These are phyloP conservation scores for Adoxophyes honmai DNA, from an alignment of 1,140 invertebrate genomes.

Conservation along the genomic window DNA sequence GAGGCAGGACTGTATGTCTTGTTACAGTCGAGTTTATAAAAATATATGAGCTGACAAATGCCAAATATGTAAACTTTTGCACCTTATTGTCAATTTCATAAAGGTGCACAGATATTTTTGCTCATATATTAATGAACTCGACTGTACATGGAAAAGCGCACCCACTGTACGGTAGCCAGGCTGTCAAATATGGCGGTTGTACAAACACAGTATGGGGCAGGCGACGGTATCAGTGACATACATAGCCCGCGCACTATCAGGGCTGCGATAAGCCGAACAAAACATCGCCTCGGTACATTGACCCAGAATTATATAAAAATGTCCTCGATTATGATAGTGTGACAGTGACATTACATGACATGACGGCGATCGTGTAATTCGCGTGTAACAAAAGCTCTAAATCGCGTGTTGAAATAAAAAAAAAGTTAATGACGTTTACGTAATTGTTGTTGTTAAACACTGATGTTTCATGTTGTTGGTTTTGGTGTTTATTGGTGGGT, in stretches of 20 bases:
- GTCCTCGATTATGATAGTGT: conserved; percentile 66
- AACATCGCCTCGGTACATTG: conserved; percentile 71
- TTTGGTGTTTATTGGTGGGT: too few relatives aligned
- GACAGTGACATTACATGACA: conserved; percentile 69
- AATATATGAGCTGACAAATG: too few relatives aligned
- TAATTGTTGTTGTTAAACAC: too few relatives aligned
- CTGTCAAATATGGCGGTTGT: conserved; percentile 16
- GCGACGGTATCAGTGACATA: conserved; percentile 66
- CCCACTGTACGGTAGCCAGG: neutral
- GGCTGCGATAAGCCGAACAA: conserved; percentile 64
- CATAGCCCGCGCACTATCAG: conserved; percentile 59
- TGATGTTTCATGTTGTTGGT: too few relatives aligned
- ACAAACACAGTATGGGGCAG: conserved; percentile 32
- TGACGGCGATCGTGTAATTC: conserved; percentile 16
- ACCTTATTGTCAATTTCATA: too few relatives aligned
- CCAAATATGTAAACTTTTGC: too few relatives aligned
- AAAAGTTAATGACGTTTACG: too few relatives aligned
- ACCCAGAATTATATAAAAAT: conserved; percentile 76
- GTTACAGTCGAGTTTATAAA: too few relatives aligned
- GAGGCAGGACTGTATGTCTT: too few relatives aligned
- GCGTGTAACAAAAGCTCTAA: neutral
- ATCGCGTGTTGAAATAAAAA: neutral
- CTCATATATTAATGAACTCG: too few relatives aligned
- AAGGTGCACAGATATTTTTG: too few relatives aligned
- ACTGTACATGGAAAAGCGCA: too few relatives aligned